Base-by-base conservation (phyloP, 2,113 vertebrate genomes). In the Ammodytes marinus region DNA sequence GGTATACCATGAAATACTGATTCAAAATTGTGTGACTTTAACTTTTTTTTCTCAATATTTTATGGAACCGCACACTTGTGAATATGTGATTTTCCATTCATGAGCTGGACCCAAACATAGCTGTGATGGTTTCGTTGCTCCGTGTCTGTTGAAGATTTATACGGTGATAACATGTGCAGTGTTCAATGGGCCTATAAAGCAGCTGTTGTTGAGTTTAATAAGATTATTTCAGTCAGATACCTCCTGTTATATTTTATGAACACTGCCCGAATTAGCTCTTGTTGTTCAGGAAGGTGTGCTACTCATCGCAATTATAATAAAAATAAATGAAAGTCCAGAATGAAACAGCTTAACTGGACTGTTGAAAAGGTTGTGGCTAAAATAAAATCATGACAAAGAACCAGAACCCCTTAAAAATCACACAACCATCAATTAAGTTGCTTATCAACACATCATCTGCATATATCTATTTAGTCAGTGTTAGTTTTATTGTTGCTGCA, bases 391-490 rank as follows among this genome's bases (percentile, higher is more conserved):
- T 15, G 19, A n/a, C 49, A n/a, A 0, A 14, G 45, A 40, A 50
- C 3, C 8, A 6, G 74, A 70, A 64, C 63, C 71, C 68, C 37
- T 45, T 15, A 15, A 37, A n/a, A 58, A 35, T 42, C 40, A 37
- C 47, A 37, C n/a, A 69, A 68, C 49, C 74, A 46, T 27, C 63
- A 53, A 63, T 81, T 77, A 53, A 50, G 52, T 11, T 47, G 17
- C 45, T 68, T 58, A n/a, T 47, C 35, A 80, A 45, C 47, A 69
- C 40, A 1, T n/a, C 19, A 67, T 68, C 55, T 58, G 49, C 69
- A 72, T 59, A 72, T 59, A 4, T 70, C 12, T 14, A 45, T 50
- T 61, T n/a, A 15, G 3, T 58, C 50, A 27, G 17, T 40, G 66
- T 54, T 13, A 4, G 12, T 47, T 42, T 5, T 11, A 6, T 15